Conservation (phyloP, 35 echinoderm and acorn worm species). For the Nesometra sesokonis region DNA sequence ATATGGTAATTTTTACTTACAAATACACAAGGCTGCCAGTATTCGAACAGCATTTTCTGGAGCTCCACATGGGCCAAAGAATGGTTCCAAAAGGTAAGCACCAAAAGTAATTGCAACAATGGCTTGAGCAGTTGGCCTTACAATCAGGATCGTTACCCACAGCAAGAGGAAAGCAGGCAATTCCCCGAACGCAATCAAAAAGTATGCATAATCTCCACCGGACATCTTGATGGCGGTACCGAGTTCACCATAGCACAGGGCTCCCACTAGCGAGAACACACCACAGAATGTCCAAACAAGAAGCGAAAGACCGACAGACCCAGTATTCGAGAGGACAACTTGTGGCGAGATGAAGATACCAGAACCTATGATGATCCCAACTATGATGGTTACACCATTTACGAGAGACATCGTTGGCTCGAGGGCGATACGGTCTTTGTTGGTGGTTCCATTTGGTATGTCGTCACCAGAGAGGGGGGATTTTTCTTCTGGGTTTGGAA, state of each 20-base stretch:
- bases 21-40: slow-evolving; percentile 73
- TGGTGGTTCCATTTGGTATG: neutral
- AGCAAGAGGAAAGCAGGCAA: slow-evolving; percentile 82
- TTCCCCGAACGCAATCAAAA: slow-evolving; percentile 55
- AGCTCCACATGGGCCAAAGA: slow-evolving; percentile 33
- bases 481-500: neutral
- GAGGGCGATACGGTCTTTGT: slow-evolving; percentile 33
- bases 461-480: neutral
- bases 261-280: slow-evolving; percentile 86
- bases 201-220: slow-evolving; percentile 96
- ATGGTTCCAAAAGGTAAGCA: slow-evolving; percentile 78
- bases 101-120: slow-evolving; percentile 86
- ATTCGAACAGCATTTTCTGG: slow-evolving; percentile 47
- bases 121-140: slow-evolving; percentile 87
- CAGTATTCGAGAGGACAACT: slow-evolving; percentile 47
- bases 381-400: slow-evolving; percentile 91
- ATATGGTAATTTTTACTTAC: slow-evolving; percentile 37
- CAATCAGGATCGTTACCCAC: slow-evolving; percentile 84
- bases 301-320: slow-evolving; percentile 68
- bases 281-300: slow-evolving; percentile 70
- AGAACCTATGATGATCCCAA: slow-evolving; percentile 92
- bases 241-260: slow-evolving; percentile 86
- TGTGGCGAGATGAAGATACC: slow-evolving; percentile 91
- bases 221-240: slow-evolving; percentile 98
- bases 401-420: slow-evolving; percentile 79